Evolutionary conservation across 35 echinoderm and acorn worm genomes (phyloP).

Genomic region (Antedon bifida): DNA sequence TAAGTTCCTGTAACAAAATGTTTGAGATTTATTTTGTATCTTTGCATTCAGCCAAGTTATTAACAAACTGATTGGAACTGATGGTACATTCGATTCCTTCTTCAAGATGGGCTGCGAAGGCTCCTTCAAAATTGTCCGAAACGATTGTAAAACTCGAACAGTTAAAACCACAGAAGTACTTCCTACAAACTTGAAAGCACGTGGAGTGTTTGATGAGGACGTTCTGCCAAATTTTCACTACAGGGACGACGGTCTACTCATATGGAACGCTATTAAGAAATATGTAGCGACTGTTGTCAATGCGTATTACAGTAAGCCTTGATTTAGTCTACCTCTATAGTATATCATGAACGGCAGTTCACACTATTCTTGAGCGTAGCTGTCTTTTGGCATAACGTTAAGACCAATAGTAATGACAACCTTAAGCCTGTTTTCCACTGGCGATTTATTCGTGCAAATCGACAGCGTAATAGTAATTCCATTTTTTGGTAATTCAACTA

Average conservation of each 20-base stretch:
- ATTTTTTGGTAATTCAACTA: too few relatives aligned
- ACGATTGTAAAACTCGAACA: neutral
- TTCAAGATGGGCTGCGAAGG: neutral
- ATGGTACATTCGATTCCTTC: neutral
- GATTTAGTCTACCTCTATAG: neutral
- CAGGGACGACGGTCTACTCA: conserved; percentile 26
- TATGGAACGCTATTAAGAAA: conserved; percentile 16
- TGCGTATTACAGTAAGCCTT: conserved; percentile 6
- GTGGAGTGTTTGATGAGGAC: neutral
- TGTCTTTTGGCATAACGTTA: too few relatives aligned
- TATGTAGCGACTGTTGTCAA: conserved; percentile 18
- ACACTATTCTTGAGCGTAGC: too few relatives aligned
- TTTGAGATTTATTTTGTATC: neutral
- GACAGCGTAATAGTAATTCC: too few relatives aligned
- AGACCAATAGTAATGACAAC: too few relatives aligned
- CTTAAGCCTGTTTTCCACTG: too few relatives aligned
- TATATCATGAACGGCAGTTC: too few relatives aligned
- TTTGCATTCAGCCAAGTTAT: neutral
- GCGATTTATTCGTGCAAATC: too few relatives aligned
- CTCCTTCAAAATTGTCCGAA: neutral
- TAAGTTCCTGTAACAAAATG: too few relatives aligned
- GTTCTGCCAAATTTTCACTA: conserved; percentile 33
- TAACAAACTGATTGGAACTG: neutral
- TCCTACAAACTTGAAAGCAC: neutral
- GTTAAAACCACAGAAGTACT: neutral